Evolutionary conservation across 2,113 vertebrate species (phyloP).

Genomic region (Oxyura jamaicensis): DNA sequence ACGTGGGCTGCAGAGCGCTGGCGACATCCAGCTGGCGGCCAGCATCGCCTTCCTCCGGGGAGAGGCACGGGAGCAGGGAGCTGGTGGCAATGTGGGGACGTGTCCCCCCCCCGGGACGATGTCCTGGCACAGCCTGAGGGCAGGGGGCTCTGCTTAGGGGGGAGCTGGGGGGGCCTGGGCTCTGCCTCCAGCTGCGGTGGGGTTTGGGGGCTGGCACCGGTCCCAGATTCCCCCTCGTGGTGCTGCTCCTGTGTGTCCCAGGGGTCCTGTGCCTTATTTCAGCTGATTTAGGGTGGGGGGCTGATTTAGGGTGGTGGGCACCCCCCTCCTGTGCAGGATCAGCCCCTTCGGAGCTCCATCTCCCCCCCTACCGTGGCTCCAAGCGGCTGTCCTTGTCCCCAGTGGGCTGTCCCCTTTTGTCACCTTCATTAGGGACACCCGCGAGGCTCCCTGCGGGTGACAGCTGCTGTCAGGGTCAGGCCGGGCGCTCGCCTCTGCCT

Average conservation of each 20-base stretch:
- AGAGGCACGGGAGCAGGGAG: neutral
- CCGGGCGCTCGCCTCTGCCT: neutral
- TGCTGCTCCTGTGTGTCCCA: too few relatives aligned
- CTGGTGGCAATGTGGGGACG: neutral
- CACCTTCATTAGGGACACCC: neutral
- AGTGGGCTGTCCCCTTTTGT: neutral
- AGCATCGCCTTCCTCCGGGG: neutral
- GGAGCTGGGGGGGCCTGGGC: accelerated
- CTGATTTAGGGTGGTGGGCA: too few relatives aligned
- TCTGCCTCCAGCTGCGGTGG: neutral
- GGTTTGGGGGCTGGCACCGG: too few relatives aligned
- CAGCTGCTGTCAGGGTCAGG: neutral
- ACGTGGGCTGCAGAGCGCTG: neutral
- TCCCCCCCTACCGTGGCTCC: too few relatives aligned
- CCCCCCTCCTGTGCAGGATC: neutral
- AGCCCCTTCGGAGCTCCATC: neutral
- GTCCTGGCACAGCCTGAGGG: neutral
- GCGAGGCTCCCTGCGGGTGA: neutral
- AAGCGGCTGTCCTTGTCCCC: neutral
- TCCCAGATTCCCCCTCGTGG: neutral
- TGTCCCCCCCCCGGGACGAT: neutral
- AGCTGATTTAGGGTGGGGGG: too few relatives aligned
- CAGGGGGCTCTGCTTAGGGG: neutral
- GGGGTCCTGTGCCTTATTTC: neutral
- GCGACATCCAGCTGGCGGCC: neutral